phyloP scores from a whole-genome alignment of 2,888 invertebrate species.

The Stenichneumon culpator region DNA sequence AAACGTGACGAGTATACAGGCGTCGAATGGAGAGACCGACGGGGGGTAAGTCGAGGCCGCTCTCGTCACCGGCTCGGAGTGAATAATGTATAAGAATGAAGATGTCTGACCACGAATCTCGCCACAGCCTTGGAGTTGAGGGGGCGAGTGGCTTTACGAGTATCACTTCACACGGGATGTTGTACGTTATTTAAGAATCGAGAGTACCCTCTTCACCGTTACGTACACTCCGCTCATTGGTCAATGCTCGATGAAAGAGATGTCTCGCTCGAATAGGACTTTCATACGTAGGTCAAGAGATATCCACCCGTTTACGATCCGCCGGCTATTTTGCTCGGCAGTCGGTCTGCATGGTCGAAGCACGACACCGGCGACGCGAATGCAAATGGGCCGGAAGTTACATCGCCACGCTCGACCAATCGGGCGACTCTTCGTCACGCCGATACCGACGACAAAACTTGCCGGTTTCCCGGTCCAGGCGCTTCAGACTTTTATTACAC shows the following conservation, averaged over 20 bases:
- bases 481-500: conserved; percentile 33
- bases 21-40: conserved; percentile 34
- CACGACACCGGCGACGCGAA: conserved; percentile 7
- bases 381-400: conserved; percentile 76
- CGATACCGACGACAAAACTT: conserved; percentile 28
- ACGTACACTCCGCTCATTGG: conserved; percentile 47
- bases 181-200: conserved; percentile 54
- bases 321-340: background rate
- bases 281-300: conserved; percentile 6
- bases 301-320: background rate
- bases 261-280: conserved; percentile 22
- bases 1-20: conserved; percentile 48
- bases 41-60: background rate
- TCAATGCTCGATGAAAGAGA: conserved; percentile 39
- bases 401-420: conserved; percentile 73
- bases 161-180: conserved; percentile 46
- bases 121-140: conserved; percentile 39
- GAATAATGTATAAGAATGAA: conserved; percentile 50
- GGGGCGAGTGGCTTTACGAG: conserved; percentile 35
- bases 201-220: conserved; percentile 28
- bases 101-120: conserved; percentile 51
- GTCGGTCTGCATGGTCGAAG: background rate
- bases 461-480: conserved; percentile 19
- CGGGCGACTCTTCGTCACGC: conserved; percentile 51
- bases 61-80: conserved; percentile 27